Percentiles rank a stretch among this genome's conserved stretches.
phyloP scores from a whole-genome alignment of 2,797 vertebrate genomes.

The Micropoecilia bifurca region DNA sequence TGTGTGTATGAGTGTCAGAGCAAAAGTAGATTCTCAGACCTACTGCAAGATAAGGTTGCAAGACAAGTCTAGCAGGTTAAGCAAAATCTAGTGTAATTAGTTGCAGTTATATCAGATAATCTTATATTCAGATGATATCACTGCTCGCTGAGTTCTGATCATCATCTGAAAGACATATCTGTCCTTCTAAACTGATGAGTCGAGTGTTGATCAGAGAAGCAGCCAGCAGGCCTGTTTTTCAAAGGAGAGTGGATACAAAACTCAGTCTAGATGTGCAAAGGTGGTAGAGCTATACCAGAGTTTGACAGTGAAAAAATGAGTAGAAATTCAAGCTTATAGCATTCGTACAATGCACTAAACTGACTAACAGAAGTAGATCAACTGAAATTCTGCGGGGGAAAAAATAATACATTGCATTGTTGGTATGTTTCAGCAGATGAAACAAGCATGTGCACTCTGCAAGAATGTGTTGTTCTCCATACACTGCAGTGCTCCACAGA shows the following conservation, averaged over 20 bases:
- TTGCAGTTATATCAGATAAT: neutral
- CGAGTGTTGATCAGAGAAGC: neutral
- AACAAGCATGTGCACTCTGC: conserved; percentile 7
- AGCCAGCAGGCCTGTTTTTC: neutral
- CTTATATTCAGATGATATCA: too few species aligned
- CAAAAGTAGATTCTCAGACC: neutral
- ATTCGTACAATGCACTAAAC: neutral
- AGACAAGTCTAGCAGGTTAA: too few species aligned
- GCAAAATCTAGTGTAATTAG: neutral
- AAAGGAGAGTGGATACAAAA: neutral
- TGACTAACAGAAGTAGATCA: neutral
- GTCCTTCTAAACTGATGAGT: neutral
- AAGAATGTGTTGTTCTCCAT: conserved; percentile 37
- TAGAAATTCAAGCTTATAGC: neutral
- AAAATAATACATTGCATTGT: neutral
- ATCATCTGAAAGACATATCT: neutral
- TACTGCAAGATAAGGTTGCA: neutral
- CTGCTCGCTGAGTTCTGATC: too few species aligned
- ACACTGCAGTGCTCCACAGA: conserved; percentile 37
- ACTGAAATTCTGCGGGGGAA: neutral
- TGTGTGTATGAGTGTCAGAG: neutral
- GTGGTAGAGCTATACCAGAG: neutral
- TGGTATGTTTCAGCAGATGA: conserved; percentile 5
- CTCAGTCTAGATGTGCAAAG: neutral
- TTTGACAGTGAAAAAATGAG: neutral